phyloP scores from a whole-genome alignment of 2,113 vertebrate genomes.

The Melanotaenia duboulayi region DNA sequence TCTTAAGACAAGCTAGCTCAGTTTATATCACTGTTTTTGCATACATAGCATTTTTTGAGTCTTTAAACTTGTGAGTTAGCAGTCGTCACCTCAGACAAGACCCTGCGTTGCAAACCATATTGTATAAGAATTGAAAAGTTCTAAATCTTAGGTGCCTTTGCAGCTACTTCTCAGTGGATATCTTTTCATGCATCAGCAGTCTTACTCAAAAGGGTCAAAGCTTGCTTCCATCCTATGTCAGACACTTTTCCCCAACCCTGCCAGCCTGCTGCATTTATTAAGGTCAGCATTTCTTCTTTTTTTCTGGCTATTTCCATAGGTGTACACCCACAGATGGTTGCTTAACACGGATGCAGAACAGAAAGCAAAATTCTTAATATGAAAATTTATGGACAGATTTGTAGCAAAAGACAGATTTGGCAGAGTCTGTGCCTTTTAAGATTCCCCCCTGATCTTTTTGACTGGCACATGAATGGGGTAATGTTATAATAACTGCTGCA shows the following conservation, averaged over 20 bases:
- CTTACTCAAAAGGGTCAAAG: slow-evolving; percentile 65
- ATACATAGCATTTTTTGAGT: slow-evolving; percentile 3
- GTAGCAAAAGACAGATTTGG: not conserved
- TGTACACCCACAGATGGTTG: not conserved
- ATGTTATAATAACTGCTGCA: slow-evolving; percentile 43
- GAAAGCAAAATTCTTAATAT: not conserved
- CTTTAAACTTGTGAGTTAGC: slow-evolving; percentile 9
- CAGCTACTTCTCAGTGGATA: slow-evolving; percentile 31
- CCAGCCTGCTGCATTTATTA: slow-evolving; percentile 48
- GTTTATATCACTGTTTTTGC: not conserved
- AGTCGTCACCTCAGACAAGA: not conserved
- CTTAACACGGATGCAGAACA: not conserved
- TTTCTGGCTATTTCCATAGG: slow-evolving; percentile 31
- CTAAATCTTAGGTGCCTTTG: slow-evolving; percentile 25
- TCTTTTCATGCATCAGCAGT: slow-evolving; percentile 72
- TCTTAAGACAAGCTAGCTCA: not conserved
- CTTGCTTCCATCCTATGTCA: slow-evolving; percentile 59
- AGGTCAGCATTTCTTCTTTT: slow-evolving; percentile 58
- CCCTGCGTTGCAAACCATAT: slow-evolving; percentile 41
- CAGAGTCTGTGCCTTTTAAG: not conserved
- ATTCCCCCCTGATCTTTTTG: slow-evolving; percentile 1
- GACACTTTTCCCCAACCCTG: slow-evolving; percentile 57
- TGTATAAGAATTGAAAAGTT: slow-evolving; percentile 2
- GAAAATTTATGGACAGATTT: not conserved
- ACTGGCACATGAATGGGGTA: slow-evolving; percentile 18